Percentiles rank a stretch among this genome's conserved stretches.
Conservation (phyloP, 2,797 vertebrate species). For the Phaenicophaeus curvirostris region DNA sequence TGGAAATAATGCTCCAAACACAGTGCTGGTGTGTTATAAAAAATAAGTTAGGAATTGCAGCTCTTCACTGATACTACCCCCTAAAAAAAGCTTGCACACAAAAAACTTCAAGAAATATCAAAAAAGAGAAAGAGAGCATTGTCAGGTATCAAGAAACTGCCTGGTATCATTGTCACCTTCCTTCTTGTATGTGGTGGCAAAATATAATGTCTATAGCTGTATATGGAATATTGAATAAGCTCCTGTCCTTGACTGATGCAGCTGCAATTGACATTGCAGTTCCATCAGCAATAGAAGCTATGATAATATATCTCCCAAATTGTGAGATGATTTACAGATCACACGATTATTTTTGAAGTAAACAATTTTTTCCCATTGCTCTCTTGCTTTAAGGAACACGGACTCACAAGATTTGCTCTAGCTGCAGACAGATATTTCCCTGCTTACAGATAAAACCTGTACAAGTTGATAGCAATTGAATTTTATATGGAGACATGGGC, state of each 20-base stretch:
- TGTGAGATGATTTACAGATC: not conserved
- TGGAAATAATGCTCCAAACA: too few species aligned
- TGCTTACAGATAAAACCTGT: not conserved
- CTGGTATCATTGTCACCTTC: not conserved
- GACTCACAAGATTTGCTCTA: not conserved
- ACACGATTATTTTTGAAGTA: not conserved
- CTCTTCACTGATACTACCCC: not conserved
- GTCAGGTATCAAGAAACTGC: not conserved
- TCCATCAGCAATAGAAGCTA: not conserved
- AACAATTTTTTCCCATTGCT: not conserved
- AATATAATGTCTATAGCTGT: not conserved
- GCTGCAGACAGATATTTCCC: not conserved
- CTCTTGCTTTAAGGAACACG: not conserved
- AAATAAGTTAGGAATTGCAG: not conserved
- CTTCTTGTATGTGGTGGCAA: not conserved
- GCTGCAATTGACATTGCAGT: not conserved
- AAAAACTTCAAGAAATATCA: not conserved
- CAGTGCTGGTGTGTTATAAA: not conserved
- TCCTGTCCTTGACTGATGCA: not conserved
- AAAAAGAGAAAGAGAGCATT: not conserved
- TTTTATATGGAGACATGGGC: not conserved
- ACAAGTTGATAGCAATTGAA: not conserved
- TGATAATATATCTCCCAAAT: rapidly evolving
- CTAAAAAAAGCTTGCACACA: not conserved
- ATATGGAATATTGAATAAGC: not conserved